These are phyloP conservation scores for Ivindomyrus marchei DNA, from an alignment of 2,113 vertebrate genomes.

Conservation along the genomic window DNA sequence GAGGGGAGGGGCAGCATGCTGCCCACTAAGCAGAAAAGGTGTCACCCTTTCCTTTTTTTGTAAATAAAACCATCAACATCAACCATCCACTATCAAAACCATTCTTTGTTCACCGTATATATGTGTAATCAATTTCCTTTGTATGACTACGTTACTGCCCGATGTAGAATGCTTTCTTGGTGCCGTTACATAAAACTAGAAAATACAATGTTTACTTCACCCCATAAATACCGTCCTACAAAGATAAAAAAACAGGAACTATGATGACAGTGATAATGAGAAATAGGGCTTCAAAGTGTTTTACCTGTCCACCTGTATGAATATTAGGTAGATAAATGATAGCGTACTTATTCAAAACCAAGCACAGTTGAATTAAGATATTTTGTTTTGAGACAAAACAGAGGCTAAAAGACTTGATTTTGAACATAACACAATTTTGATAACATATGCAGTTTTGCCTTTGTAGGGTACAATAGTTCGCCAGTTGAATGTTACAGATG, in stretches of 20 bases:
- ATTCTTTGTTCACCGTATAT: not conserved
- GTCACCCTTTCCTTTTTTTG: not conserved
- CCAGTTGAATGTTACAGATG: not conserved
- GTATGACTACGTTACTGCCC: not conserved
- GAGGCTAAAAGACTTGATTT: not conserved
- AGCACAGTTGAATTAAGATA: not conserved
- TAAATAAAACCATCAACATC: not conserved
- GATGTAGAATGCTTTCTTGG: not conserved
- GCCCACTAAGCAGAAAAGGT: not conserved
- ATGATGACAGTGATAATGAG: not conserved
- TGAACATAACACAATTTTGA: not conserved
- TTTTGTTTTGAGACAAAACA: not conserved
- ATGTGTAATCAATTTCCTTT: not conserved
- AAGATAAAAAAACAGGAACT: not conserved
- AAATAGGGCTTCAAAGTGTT: not conserved
- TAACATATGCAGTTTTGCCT: not conserved
- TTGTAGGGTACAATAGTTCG: not conserved
- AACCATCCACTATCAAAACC: not conserved
- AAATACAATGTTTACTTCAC: not conserved
- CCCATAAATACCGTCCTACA: not conserved
- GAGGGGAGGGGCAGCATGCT: not conserved
- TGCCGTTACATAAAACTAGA: not conserved
- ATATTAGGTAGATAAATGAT: not conserved
- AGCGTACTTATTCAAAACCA: not conserved
- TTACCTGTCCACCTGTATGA: not conserved